phyloP scores from a whole-genome alignment of 2,797 vertebrate genomes.

The Vipera latastei region DNA sequence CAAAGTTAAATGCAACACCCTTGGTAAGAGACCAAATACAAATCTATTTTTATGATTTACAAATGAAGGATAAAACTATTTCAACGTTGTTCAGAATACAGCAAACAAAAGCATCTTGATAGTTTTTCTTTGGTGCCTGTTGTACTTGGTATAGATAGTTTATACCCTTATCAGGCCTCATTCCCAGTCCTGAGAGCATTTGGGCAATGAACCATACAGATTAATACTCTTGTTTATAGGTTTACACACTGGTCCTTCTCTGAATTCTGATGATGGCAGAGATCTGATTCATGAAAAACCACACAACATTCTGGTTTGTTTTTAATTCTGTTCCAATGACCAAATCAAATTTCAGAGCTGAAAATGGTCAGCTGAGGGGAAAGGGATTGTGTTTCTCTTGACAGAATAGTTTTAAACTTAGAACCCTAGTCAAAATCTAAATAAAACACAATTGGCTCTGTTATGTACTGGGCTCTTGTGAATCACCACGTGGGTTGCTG shows the following conservation, averaged over 20 bases:
- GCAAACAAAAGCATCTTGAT: too few relatives aligned
- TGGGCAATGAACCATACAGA: not conserved
- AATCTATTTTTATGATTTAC: not conserved
- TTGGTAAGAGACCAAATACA: not conserved
- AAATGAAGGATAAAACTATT: not conserved
- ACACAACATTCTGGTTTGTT: not conserved
- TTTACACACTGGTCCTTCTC: not conserved
- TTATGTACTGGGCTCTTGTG: too few relatives aligned
- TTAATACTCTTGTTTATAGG: not conserved
- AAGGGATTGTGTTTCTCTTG: not conserved
- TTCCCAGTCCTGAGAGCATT: not conserved
- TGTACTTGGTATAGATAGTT: not conserved
- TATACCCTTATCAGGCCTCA: not conserved
- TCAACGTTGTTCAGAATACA: not conserved
- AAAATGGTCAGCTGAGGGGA: not conserved
- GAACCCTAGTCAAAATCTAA: constrained; percentile 17
- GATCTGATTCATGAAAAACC: not conserved
- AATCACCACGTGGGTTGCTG: too few relatives aligned
- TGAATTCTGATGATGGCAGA: not conserved
- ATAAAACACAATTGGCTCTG: not conserved
- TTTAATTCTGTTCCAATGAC: not conserved
- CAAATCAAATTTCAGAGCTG: constrained; percentile 4
- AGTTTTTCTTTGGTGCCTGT: not conserved
- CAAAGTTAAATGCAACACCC: not conserved
- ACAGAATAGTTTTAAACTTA: constrained; percentile 34